Evolutionary conservation across 2,888 invertebrate species (phyloP).

Genomic region (Ephialtes manifestator): DNA sequence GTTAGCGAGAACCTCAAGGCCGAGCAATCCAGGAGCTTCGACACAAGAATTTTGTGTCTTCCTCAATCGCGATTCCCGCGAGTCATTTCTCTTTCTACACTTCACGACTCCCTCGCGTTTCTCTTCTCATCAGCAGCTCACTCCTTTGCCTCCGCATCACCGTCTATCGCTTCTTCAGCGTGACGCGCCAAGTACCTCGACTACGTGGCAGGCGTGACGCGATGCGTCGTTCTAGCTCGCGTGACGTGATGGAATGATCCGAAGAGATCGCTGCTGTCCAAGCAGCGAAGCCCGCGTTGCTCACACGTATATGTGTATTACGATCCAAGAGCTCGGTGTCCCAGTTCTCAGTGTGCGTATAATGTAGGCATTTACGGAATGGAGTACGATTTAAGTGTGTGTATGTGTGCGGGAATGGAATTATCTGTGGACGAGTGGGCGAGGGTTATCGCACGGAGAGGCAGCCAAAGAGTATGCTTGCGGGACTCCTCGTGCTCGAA

Average conservation of each 20-base stretch:
- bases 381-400: constrained; percentile 19
- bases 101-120: constrained; percentile 50
- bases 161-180: constrained; percentile 49
- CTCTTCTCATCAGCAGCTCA: constrained; percentile 51
- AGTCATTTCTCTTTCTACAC: constrained; percentile 26
- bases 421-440: constrained; percentile 31
- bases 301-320: not conserved
- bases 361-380: constrained; percentile 36
- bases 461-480: constrained; percentile 10
- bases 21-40: constrained; percentile 14
- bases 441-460: constrained; percentile 20
- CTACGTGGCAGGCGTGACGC: constrained; percentile 61
- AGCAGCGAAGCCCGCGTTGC: constrained; percentile 35
- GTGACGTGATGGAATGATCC: constrained; percentile 66
- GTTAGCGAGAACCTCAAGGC: constrained; percentile 49
- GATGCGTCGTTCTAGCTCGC: constrained; percentile 54
- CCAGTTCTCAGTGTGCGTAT: not conserved
- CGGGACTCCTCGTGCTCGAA: constrained; percentile 46
- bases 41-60: constrained; percentile 17
- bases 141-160: constrained; percentile 19
- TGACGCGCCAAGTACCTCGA: constrained; percentile 56
- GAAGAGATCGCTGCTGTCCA: constrained; percentile 35
- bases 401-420: constrained; percentile 20
- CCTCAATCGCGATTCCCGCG: constrained; percentile 45
- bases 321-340: constrained; percentile 6